These are phyloP conservation scores for Stichodactyla helianthus DNA, from an alignment of 64 coral and sea anemone species.

Conservation along the genomic window DNA sequence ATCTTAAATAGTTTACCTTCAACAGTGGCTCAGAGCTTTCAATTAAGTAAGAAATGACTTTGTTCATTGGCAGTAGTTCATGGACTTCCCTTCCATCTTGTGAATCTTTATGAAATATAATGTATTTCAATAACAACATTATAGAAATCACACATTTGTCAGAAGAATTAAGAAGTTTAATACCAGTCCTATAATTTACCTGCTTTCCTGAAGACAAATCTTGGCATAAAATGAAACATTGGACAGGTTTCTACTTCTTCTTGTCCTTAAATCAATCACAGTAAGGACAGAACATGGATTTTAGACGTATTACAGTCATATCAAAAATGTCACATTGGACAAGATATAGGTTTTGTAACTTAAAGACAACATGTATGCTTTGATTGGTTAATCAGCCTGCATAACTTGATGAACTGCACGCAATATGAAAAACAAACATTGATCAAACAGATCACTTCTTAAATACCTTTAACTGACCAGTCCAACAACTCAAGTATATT, in stretches of 20 bases:
- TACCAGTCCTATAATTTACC: neutral
- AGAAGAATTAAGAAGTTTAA: too few species aligned
- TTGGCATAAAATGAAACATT: conserved; percentile 88
- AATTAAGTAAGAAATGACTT: conserved; percentile 64
- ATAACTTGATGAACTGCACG: neutral
- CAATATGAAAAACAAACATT: neutral
- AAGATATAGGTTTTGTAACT: too few species aligned
- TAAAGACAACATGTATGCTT: too few species aligned
- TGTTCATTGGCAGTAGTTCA: conserved; percentile 76
- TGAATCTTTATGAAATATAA: neutral
- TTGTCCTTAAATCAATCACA: neutral
- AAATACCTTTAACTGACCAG: conserved; percentile 64
- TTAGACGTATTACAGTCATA: neutral
- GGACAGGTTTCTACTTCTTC: conserved; percentile 22
- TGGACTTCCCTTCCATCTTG: conserved; percentile 33
- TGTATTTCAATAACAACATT: neutral
- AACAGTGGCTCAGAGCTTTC: neutral
- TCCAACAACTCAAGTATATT: conserved; percentile 86
- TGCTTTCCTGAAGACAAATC: conserved; percentile 72
- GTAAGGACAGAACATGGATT: too few species aligned
- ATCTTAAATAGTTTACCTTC: neutral
- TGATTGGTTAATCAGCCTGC: neutral
- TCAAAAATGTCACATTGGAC: neutral
- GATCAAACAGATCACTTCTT: neutral
- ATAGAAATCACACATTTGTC: too few species aligned